Conservation (phyloP, 1,140 invertebrate species). For the Cataglyphis hispanica region DNA sequence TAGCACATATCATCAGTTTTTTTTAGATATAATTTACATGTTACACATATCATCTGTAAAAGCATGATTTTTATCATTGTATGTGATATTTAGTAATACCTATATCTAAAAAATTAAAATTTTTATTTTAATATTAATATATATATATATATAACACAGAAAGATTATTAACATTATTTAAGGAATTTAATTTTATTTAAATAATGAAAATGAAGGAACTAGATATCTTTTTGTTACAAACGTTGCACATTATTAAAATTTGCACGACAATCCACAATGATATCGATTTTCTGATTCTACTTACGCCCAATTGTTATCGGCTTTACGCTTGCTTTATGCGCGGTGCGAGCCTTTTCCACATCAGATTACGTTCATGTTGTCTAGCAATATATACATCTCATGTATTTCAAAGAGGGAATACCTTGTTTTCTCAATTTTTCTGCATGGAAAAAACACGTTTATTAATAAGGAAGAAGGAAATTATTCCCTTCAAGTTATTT, state of each 20-base stretch:
- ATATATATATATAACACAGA: neutral
- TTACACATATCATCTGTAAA: neutral
- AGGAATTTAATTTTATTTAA: neutral
- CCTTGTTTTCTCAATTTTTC: slow-evolving; percentile 17
- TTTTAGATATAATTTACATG: neutral
- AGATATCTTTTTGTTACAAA: slow-evolving; percentile 1
- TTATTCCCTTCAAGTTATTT: neutral
- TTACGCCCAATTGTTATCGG: slow-evolving; percentile 45
- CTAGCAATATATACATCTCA: slow-evolving; percentile 41
- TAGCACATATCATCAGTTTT: no score
- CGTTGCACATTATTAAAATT: slow-evolving; percentile 40
- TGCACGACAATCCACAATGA: slow-evolving; percentile 39
- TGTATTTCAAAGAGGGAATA: slow-evolving; percentile 44
- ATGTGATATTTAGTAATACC: no score
- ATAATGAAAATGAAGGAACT: neutral
- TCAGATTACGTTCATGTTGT: slow-evolving; percentile 34
- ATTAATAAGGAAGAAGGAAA: slow-evolving; percentile 30
- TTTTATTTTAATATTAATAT: slow-evolving; percentile 3
- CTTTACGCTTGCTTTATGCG: slow-evolving; percentile 49
- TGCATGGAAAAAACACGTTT: slow-evolving; percentile 13
- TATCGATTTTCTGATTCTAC: slow-evolving; percentile 58
- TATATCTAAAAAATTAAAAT: neutral
- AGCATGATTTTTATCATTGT: no score
- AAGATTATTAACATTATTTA: neutral
- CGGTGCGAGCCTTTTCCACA: slow-evolving; percentile 40